phyloP scores from a whole-genome alignment of 53 echinoderm and acorn worm species.

The Patiria pectinifera region DNA sequence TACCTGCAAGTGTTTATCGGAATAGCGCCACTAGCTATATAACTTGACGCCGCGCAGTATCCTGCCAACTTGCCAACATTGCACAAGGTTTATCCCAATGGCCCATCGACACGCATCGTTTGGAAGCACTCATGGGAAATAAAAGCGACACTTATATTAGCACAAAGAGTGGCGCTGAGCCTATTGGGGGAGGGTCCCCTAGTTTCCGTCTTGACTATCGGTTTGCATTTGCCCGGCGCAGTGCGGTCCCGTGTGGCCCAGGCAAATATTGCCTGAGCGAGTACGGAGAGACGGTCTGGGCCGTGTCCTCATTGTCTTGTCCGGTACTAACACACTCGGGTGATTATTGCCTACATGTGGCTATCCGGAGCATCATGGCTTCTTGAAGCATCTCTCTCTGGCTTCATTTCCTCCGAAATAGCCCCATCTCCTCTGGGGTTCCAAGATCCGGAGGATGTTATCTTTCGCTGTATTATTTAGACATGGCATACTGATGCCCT shows the following conservation, averaged over 20 bases:
- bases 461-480: constrained; percentile 34
- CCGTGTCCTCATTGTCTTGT: constrained; percentile 5
- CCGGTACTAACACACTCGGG: constrained; percentile 1
- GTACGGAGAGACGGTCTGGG: not conserved
- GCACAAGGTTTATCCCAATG: not conserved
- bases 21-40: not conserved
- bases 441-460: constrained; percentile 30
- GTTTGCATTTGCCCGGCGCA: constrained; percentile 19
- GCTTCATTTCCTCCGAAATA: constrained; percentile 62
- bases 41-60: not conserved
- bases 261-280: constrained; percentile 24
- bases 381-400: not conserved
- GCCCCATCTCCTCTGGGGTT: constrained; percentile 21
- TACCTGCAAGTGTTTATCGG: not conserved
- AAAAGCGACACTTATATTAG: constrained; percentile 52
- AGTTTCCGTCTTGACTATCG: constrained; percentile 17
- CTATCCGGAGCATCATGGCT: not conserved
- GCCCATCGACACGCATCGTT: constrained; percentile 23
- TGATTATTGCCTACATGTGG: constrained; percentile 34
- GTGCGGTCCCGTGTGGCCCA: constrained; percentile 33
- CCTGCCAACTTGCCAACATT: not conserved
- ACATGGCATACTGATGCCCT: constrained; percentile 23
- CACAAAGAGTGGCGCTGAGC: constrained; percentile 52
- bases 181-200: constrained; percentile 19
- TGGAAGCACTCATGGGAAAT: constrained; percentile 37